Conservation (phyloP, 2,113 vertebrate genomes). For the Girardinichthys multiradiatus region DNA sequence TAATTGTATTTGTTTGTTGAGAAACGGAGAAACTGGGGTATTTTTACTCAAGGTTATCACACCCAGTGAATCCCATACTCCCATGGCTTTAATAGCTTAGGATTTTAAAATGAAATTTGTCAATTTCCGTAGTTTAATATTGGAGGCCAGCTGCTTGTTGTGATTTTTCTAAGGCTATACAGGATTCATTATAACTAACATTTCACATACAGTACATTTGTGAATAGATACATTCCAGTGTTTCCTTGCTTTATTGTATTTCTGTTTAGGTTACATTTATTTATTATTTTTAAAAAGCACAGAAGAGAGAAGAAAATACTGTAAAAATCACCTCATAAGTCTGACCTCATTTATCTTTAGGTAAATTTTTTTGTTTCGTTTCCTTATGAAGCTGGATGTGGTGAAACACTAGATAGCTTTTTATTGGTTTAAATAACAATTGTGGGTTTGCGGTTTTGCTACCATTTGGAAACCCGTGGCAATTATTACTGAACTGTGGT, state of each 20-base stretch:
- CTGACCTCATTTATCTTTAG: conserved; percentile 11
- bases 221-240: neutral
- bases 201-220: neutral
- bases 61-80: neutral
- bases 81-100: neutral
- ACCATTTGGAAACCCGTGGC: conserved; percentile 44
- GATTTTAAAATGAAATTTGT: neutral
- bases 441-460: conserved; percentile 23
- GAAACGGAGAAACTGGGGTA: neutral
- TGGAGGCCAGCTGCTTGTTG: neutral
- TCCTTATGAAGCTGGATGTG: conserved; percentile 8
- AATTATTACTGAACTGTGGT: conserved; percentile 38
- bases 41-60: neutral
- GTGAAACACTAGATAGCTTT: conserved; percentile 14
- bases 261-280: no score
- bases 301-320: neutral
- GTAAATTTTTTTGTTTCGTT: conserved; percentile 4
- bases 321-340: conserved; percentile 1
- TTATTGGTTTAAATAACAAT: conserved; percentile 30
- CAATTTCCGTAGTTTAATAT: neutral
- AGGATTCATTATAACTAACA: neutral
- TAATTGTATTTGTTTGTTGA: no score
- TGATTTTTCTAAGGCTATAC: neutral
- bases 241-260: neutral
- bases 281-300: no score